Evolutionary conservation across 1,140 invertebrate species (phyloP).

Genomic region (Plutomurus gul): DNA sequence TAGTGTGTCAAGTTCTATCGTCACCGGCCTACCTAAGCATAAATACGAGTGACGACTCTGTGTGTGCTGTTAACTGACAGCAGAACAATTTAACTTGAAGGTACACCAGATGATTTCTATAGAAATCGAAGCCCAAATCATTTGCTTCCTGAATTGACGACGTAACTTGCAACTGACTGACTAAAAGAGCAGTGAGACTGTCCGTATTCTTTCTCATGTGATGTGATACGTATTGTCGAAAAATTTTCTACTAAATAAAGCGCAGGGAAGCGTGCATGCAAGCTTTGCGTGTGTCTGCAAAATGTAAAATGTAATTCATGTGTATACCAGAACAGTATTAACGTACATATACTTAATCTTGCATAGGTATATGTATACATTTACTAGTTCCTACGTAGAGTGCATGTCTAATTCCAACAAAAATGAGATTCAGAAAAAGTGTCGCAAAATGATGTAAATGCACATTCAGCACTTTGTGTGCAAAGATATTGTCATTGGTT

Average conservation of each 20-base stretch:
- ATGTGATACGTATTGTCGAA: not conserved
- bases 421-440: not conserved
- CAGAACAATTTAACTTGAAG: not conserved
- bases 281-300: too few species aligned
- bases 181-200: not conserved
- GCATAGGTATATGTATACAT: not conserved
- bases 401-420: not conserved
- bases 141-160: conserved; percentile 5
- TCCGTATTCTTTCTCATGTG: not conserved
- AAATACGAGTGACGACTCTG: too few species aligned
- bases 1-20: too few species aligned
- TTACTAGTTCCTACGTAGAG: not conserved
- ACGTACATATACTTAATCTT: not conserved
- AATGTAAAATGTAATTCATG: too few species aligned
- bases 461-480: not conserved
- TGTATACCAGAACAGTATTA: not conserved
- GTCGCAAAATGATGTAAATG: not conserved
- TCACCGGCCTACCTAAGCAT: too few species aligned
- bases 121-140: conserved; percentile 14
- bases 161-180: not conserved
- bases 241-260: not conserved
- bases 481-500: not conserved
- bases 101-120: conserved; percentile 22
- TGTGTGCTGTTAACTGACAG: too few species aligned
- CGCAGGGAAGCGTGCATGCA: conserved; percentile 5